A percentile compares a stretch with the other conserved stretches of the same genome.
Evolutionary conservation across 2,797 vertebrate genomes (phyloP).

Genomic region (Steatocranus sp.): DNA sequence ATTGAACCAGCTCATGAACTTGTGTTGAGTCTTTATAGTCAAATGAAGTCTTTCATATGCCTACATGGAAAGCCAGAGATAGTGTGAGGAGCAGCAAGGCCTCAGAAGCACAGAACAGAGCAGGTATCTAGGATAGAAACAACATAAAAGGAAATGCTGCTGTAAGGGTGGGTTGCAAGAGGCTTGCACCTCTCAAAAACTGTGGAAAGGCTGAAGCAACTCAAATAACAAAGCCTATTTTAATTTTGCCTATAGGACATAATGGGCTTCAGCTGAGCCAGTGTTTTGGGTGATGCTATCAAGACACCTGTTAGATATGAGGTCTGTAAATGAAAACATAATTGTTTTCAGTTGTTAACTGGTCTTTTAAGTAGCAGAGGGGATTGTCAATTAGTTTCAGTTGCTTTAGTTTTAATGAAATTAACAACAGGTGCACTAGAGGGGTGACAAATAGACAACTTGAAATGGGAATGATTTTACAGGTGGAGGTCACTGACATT

Average conservation of each 20-base stretch:
- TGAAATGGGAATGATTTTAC: neutral
- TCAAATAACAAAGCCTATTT: neutral
- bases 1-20: neutral
- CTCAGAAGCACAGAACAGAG: neutral
- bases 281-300: neutral
- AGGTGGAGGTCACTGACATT: neutral
- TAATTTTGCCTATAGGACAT: neutral
- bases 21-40: neutral
- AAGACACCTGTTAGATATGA: neutral
- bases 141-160: neutral
- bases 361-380: neutral
- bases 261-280: neutral
- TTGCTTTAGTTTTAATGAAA: neutral
- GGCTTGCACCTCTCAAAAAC: neutral
- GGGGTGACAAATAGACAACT: neutral
- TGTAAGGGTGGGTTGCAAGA: neutral
- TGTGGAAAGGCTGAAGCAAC: neutral
- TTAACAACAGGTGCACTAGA: neutral
- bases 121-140: neutral
- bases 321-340: neutral
- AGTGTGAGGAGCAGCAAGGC: neutral
- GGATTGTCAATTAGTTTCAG: neutral
- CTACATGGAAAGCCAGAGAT: neutral
- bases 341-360: neutral
- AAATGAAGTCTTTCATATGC: neutral